These are phyloP conservation scores for Pantherophis guttatus DNA, from an alignment of 2,113 vertebrate species.

Conservation along the genomic window DNA sequence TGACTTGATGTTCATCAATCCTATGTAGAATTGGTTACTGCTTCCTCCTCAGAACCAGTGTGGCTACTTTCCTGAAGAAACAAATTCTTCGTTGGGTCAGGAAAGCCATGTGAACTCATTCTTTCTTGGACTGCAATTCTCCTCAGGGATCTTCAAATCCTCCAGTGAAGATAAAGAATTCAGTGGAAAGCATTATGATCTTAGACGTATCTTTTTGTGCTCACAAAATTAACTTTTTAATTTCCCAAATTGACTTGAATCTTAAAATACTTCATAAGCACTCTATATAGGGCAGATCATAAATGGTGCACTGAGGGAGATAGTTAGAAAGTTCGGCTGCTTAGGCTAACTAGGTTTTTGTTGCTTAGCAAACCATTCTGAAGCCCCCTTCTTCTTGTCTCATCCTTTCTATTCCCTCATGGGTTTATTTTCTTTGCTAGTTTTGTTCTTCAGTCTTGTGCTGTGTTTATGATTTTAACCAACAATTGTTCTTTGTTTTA, in stretches of 20 bases:
- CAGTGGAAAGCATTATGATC: background rate
- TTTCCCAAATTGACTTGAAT: background rate
- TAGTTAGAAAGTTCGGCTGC: background rate
- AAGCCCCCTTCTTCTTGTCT: background rate
- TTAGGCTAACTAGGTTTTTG: background rate
- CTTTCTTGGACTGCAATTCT: background rate
- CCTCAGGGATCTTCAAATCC: background rate
- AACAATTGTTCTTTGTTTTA: background rate
- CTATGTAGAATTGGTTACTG: background rate
- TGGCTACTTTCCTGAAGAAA: background rate
- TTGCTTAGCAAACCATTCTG: background rate
- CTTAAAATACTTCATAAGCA: background rate
- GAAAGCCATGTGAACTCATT: background rate
- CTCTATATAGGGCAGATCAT: background rate
- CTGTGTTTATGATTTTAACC: background rate
- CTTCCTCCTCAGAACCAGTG: background rate
- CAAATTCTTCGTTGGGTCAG: background rate
- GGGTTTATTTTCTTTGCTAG: background rate
- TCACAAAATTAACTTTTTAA: background rate
- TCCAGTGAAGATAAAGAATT: background rate
- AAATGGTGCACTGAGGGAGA: background rate
- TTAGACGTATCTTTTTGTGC: background rate
- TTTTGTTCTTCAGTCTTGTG: background rate
- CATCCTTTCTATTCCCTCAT: background rate
- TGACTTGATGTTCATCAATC: background rate